A percentile compares a stretch with the other conserved stretches of the same genome.
Conservation (phyloP, 2,797 vertebrate species). For the Eulemur albifrons region DNA sequence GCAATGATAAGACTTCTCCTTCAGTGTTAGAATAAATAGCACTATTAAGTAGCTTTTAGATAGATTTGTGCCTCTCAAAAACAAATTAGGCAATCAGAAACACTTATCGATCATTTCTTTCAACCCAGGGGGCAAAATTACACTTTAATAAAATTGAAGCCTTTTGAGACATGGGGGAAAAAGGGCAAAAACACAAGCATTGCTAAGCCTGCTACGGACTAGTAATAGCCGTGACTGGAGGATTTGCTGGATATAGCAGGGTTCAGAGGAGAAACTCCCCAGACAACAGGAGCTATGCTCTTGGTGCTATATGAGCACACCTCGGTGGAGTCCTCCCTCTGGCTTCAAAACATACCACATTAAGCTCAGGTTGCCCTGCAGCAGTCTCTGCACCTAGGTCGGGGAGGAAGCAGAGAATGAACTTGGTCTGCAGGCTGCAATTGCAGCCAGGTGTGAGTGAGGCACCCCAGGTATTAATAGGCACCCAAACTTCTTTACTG, state of each 20-base stretch:
- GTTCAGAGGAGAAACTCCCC: background rate
- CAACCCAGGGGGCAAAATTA: constrained; percentile 51
- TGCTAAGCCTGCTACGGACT: background rate
- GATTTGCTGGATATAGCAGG: background rate
- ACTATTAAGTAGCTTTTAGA: constrained; percentile 53
- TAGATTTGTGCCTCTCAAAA: constrained; percentile 34
- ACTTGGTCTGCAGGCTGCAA: background rate
- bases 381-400: background rate
- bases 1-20: background rate
- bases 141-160: constrained; percentile 39
- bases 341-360: background rate
- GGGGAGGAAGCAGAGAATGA: background rate
- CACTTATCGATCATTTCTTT: constrained; percentile 52
- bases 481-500: background rate
- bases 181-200: background rate
- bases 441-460: background rate
- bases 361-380: background rate
- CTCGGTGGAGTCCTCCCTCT: background rate
- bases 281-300: background rate
- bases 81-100: constrained; percentile 65
- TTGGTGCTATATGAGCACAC: background rate
- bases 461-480: background rate
- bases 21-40: constrained; percentile 58
- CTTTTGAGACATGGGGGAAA: background rate
- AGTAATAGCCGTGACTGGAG: background rate